Base-by-base conservation (phyloP, 2,113 vertebrate genomes). In the Rana temporaria region DNA sequence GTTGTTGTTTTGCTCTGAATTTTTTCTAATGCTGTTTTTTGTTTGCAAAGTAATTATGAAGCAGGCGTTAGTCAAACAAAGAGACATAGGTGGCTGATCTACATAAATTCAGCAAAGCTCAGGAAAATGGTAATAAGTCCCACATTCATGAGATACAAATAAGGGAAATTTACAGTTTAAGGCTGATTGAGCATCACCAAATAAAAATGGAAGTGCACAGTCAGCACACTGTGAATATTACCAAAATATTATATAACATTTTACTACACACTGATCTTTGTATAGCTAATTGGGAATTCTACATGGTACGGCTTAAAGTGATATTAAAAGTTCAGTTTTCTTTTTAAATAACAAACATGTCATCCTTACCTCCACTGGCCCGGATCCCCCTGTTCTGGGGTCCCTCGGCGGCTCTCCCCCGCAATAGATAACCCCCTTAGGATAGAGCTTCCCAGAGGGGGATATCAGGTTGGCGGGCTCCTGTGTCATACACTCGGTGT, bases 81-180 rank as follows among this genome's bases (percentile, higher is more conserved):
- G 32, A 76, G 64, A 68, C 72, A 66, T 68, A 83, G 68, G 62
- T 67, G 72, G 71, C 71, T 83, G 32, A 83, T 83, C 24, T 75
- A 64, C 81, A 83, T 83, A 76, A 68, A 76, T 83, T 60, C 81
- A 60, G 81, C 81, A 56, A 42, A 64, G 69, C 69, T 71, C 38
- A 22, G 38, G 69, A 64, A 81, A 81, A 81, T 72, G 79, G 57
- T 57, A 65, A 82, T 73, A 65, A 57, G 24, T 65, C 20, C 60
- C 5, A 18, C 24, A 22, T 74, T 57, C 16, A 26, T 20, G 17
- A 48, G n/a, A 65, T 56, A 82, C 30, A 74, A 82, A 74, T 66
- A 82, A 73, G 60, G 59, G 20, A 82, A 55, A 82, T 64, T 56
- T 63, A 48, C 72, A 68, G 30, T 65, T 75, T 42, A 52, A 68